Base-by-base conservation (phyloP, 2,888 invertebrate genomes). In the Psococerastis gibbosa region DNA sequence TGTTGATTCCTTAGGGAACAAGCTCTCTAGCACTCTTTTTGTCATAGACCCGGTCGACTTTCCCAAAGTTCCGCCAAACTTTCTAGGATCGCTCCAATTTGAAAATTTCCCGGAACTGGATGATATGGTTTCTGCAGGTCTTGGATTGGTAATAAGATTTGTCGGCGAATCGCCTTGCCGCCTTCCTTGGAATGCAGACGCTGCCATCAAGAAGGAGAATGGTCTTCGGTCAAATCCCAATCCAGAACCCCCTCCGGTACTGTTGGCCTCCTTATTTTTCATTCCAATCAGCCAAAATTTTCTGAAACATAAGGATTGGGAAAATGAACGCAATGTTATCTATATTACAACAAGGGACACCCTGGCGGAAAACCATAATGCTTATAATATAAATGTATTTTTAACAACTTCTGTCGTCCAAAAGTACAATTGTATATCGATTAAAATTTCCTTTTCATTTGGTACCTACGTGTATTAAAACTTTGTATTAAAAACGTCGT, bases 221-320 rank as follows among this genome's bases (percentile, higher is more conserved):
- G 61, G 60, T 5, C 42, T 22, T 4, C 22, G 20, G 20, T 41
- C n/a, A 8, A 18, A 15, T n/a, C 13, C 42, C 22, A 22, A 41
- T 13, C 5, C 16, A 35, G 59, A 9, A 60, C 53, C 23, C 59
- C 57, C 31, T 53, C 54, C 42, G 57, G 48, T 50, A 41, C 50
- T 52, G 43, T 55, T 52, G 4, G 52, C 55, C 33, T 51, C 47
- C 43, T 50, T 60, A 57, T 81, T 81, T 59, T 82, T 82, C n/a
- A 75, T 69, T 56, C 80, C 70, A 20, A 81, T 74, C 38, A 75
- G 68, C 74, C 83, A 78, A 55, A 85, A 84, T 52, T 79, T 75
- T 54, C 84, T 78, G 55, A 2, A 54, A 55, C 46, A 45, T 49
- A 22, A 44, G 44, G 6, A n/a, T n/a, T n/a, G n/a, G n/a, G n/a